phyloP scores from a whole-genome alignment of 64 coral and sea anemone genomes.

The Pocillopora verrucosa region DNA sequence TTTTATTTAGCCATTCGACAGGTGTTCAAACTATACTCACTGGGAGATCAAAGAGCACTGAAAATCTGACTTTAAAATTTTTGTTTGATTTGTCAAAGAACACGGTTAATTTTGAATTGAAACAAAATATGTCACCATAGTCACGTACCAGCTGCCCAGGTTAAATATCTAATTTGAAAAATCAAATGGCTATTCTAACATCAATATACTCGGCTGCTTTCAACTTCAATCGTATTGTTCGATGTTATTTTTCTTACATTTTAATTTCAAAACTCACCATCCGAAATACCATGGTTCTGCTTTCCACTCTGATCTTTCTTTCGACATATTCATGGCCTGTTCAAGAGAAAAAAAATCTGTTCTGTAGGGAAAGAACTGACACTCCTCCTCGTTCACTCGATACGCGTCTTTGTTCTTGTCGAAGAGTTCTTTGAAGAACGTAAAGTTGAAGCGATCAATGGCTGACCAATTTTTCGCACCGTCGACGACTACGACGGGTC shows the following conservation, averaged over 20 bases:
- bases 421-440: constrained; percentile 82
- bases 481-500: constrained; percentile 88
- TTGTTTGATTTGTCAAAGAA: constrained; percentile 3
- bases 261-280: constrained; percentile 66
- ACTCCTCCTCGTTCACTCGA: constrained; percentile 81
- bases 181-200: not conserved
- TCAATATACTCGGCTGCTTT: not conserved
- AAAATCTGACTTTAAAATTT: constrained; percentile 34
- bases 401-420: constrained; percentile 77
- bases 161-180: not conserved
- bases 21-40: not conserved
- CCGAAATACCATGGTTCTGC: constrained; percentile 95
- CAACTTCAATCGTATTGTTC: not conserved
- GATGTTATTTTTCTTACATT: not conserved
- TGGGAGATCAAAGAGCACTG: not conserved
- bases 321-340: constrained; percentile 85
- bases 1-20: not conserved
- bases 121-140: not conserved
- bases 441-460: constrained; percentile 75
- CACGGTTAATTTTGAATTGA: not conserved
- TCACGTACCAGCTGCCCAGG: not conserved
- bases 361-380: constrained; percentile 97
- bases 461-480: constrained; percentile 91
- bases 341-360: constrained; percentile 80
- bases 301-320: constrained; percentile 80